Evolutionary conservation across 2,797 vertebrate genomes (phyloP), one percentile per base, ranked within the genome.

Genomic region (Sebastiscus tertius): DNA sequence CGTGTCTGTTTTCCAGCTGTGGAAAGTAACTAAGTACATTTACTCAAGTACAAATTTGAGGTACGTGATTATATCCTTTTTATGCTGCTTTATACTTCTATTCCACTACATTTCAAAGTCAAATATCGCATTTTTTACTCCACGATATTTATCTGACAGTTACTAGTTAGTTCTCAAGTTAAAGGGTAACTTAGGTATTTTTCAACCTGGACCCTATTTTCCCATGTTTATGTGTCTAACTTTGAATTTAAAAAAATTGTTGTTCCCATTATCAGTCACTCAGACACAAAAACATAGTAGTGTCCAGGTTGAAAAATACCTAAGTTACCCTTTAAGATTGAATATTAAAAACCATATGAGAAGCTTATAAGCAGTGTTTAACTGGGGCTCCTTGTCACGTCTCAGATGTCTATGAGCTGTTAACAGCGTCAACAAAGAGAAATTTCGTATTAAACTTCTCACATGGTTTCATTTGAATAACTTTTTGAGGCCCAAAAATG

Each of bases 1-100:
- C 29, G 66, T 42, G 72, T 75, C 54, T 82, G 68, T 64, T 79
- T 71, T 80, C 60, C 60, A 71, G 33, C 60, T n/a, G 54, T 72
- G 68, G 42, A 81, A 68, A 49, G 29, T 39, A 73, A 49, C 46
- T 56, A 26, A 34, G 55, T 66, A 63, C 29, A 62, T 77, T 73
- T 42, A 79, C 42, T 61, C 4, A 68, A 49, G 14, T 16, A 12
- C 13, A 22, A 4, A 8, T 69, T 33, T 82, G 14, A 52, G 8
- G 13, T 52, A 3, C 6, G 26, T 64, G 5, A 22, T 2, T 27
- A n/a, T 20, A 49, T 59, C 8, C 4, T 22, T 56, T 62, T 66
- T 20, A 33, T 26, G 8, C 20, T 70, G 12, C 42, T 62, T 29
- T 36, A 5, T 5, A 18, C 36, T 39, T 18, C 5, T 26, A 24